phyloP scores from a whole-genome alignment of 2,888 invertebrate species.

The Seladonia tumulorum region DNA sequence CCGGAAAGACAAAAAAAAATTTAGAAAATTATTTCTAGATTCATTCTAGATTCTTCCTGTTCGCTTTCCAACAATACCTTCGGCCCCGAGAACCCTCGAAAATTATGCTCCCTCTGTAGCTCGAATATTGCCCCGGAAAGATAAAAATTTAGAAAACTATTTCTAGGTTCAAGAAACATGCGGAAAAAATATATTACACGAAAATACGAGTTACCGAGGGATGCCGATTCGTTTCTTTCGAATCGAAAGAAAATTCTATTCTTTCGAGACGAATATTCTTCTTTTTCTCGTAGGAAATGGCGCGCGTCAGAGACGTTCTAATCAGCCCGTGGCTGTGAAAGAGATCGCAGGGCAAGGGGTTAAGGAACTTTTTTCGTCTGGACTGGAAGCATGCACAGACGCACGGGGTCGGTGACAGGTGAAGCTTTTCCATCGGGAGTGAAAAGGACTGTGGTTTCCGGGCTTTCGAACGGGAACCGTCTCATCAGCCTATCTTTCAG shows the following conservation, averaged over 20 bases:
- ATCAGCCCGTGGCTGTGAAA: background rate
- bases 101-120: background rate
- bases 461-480: conserved; percentile 35
- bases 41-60: too few relatives aligned
- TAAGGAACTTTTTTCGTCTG: background rate
- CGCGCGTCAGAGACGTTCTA: background rate
- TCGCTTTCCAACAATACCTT: background rate
- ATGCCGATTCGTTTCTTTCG: background rate
- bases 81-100: background rate
- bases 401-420: background rate
- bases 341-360: background rate
- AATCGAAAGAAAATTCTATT: too few relatives aligned
- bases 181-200: background rate
- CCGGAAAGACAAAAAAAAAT: too few relatives aligned
- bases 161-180: background rate
- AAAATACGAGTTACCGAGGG: background rate
- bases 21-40: too few relatives aligned
- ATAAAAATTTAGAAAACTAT: too few relatives aligned
- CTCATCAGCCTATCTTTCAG: conserved; percentile 53
- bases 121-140: background rate
- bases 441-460: conserved; percentile 5
- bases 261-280: background rate
- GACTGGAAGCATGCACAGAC: background rate
- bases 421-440: background rate
- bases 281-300: background rate